These are phyloP conservation scores for Dendropsophus ebraccatus DNA, from an alignment of 2,113 vertebrate species.

Conservation along the genomic window DNA sequence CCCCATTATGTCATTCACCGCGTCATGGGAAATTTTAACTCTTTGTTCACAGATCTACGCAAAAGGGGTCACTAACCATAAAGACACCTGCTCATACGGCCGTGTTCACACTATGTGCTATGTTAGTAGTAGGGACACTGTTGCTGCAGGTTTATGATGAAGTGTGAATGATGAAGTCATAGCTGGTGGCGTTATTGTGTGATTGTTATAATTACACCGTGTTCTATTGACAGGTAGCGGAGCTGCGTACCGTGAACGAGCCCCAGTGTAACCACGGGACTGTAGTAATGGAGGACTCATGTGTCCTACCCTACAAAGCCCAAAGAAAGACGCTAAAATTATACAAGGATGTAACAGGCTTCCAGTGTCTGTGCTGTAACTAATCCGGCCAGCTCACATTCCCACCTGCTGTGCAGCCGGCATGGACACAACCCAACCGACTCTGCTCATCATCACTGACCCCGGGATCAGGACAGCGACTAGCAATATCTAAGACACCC, in stretches of 20 bases:
- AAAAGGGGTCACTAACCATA: no score
- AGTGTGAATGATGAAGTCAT: no score
- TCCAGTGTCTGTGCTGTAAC: background rate
- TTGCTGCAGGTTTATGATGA: no score
- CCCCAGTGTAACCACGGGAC: background rate
- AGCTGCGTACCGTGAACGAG: background rate
- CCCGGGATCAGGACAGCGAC: background rate
- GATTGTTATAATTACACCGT: no score
- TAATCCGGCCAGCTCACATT: conserved; percentile 11
- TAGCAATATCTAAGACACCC: no score
- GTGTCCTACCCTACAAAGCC: background rate
- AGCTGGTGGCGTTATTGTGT: no score
- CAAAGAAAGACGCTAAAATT: conserved; percentile 44
- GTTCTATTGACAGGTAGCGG: background rate
- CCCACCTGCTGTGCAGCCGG: conserved; percentile 1
- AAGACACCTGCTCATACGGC: no score
- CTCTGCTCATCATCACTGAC: background rate
- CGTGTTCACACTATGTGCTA: no score
- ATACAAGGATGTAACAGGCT: conserved; percentile 13
- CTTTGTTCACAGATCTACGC: no score
- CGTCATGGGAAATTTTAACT: no score
- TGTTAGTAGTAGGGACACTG: no score
- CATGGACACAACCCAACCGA: background rate
- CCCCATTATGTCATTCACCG: background rate
- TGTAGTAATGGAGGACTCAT: background rate